Evolutionary conservation across 2,113 vertebrate genomes (phyloP), one percentile per base, ranked within the genome.

Genomic region (Macroglossus sobrinus): DNA sequence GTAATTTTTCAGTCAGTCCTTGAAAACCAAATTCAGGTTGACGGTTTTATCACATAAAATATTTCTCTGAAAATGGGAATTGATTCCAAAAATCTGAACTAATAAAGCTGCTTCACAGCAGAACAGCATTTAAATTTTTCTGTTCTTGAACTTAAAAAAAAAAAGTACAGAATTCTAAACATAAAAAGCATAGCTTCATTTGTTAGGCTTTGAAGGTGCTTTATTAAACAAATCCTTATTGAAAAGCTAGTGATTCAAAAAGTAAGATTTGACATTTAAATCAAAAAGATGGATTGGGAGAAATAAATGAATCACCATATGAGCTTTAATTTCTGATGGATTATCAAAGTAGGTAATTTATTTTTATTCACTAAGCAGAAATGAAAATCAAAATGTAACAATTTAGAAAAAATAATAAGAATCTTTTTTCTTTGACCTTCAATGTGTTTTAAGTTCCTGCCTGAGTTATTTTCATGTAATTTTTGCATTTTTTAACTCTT

Each of bases 251-350:
- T 26, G 28, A 68, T 69, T 95, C 30, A 75, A 61, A 93, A 84
- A 57, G 40, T 84, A 76, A 95, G 13, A 57, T 76, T 95, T 97
- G 90, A 87, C 95, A 96, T 97, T 97, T 96, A 76, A 15, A 24
- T 89, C 78, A 68, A 94, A 95, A 96, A 88, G 15, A 16, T 92
- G 19, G 28, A 74, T 91, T 92, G 57, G 21, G 40, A 80, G 35
- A 84, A 97, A 96, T 92, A 93, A 96, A 72, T 68, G 61, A 90
- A 89, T 97, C 94, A 78, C 61, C 30, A 11, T 4, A 30, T 79
- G 50, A 95, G 81, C 71, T 95, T 92, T 96, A 90, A 82, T 96
- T 97, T 90, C 66, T 90, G 47, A 57, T 53, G 50, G 11, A 53
- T 78, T 95, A 78, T 92, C 76, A 84, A 94, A 87, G n/a, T 30